Conservation (phyloP, 2,113 vertebrate species). For the Solenodon paradoxus region DNA sequence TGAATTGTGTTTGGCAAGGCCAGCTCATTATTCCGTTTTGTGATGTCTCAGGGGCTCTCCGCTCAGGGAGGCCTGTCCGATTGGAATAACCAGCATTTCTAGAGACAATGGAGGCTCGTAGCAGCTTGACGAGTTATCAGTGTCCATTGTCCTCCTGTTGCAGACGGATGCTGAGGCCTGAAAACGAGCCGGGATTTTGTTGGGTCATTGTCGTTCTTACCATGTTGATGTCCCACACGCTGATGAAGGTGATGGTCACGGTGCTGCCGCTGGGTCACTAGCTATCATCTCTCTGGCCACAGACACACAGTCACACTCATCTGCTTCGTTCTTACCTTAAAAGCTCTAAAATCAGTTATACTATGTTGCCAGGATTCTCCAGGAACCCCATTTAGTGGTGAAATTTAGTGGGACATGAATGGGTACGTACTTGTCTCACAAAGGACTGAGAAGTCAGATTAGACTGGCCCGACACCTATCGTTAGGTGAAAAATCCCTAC, state of each 20-base stretch:
- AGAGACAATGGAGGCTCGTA: not conserved
- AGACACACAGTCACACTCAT: not conserved
- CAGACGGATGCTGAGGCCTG: not conserved
- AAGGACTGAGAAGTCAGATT: not conserved
- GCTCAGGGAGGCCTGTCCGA: fast-evolving
- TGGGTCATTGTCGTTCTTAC: too few relatives aligned
- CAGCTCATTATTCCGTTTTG: not conserved
- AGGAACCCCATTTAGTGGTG: not conserved
- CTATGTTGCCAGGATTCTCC: not conserved
- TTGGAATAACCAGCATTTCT: too few relatives aligned
- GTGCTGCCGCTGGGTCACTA: not conserved
- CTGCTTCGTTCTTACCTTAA: not conserved
- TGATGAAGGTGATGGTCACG: too few relatives aligned
- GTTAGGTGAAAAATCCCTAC: not conserved
- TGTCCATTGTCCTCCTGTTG: not conserved
- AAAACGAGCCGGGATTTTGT: not conserved
- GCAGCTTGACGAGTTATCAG: not conserved
- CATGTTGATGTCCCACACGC: not conserved
- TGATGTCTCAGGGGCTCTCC: fast-evolving
- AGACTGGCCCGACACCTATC: not conserved
- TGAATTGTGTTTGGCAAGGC: too few relatives aligned
- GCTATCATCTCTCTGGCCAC: not conserved
- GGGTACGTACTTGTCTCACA: not conserved
- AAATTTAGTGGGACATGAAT: not conserved
- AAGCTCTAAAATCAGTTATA: not conserved